Base-by-base conservation (phyloP, 2,888 invertebrate genomes). In the Creontiades dilutus region DNA sequence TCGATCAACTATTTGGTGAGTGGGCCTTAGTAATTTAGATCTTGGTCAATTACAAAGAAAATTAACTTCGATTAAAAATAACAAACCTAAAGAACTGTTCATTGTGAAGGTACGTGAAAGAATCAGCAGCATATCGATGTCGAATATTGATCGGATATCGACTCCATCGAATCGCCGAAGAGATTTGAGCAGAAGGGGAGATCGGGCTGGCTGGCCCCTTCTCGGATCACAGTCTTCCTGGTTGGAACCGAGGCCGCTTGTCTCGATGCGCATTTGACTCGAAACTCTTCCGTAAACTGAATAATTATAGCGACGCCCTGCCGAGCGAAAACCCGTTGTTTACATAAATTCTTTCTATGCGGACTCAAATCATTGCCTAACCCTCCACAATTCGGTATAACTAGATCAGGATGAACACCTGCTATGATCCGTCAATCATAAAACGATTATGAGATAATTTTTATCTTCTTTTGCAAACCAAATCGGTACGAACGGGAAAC, bases 221-320 rank as follows among this genome's bases (percentile, higher is more conserved):
- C 76, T 76, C 9, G 27, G 28, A 76, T 76, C 76, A 76, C 28
- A 28, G 27, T 76, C 84, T 84, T 84, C 84, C 84, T 84, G 84
- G 57, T 84, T 28, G 52, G 14, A 16, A 5, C 48, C 84, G 84
- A 84, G 84, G 84, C 84, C 84, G 84, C 84, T n/a, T 55, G 57
- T 28, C 27, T 84, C 47, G 82, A 19, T 19, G 48, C 82, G 82
- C 82, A 82, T 52, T 48, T 47, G 55, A 47, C 84, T 55, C 55
- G 12, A 55, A 55, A 48, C 84, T 12, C 84, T 84, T 84, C 84
- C 84, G 84, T 28, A 19, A 84, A 57, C 57, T 28, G 28, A 23
- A 84, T 84, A 28, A 27, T 76, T 27, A 61, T 61, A 19, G 61
- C 19, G 28, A 19, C 75, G 27, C 28, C n/a, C 76, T 28, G 2